Conservation (phyloP, 2,797 vertebrate species). For the Sebastes iracundus region DNA sequence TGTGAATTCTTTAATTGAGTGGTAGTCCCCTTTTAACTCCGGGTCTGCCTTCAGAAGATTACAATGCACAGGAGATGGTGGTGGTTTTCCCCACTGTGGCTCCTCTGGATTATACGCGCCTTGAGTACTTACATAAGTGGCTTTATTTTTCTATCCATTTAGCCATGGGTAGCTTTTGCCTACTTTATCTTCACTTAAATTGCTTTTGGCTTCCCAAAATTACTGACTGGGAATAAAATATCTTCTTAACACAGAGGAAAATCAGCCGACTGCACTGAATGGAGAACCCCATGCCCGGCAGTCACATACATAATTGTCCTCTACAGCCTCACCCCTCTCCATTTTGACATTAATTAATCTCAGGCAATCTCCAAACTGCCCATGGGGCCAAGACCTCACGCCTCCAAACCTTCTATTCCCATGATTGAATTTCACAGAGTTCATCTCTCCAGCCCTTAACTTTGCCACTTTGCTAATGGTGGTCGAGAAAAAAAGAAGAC, state of each 20-base stretch:
- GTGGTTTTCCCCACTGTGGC: conserved; percentile 35
- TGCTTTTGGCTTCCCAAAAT: conserved; percentile 65
- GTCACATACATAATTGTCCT: conserved; percentile 70
- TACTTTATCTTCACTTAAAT: conserved; percentile 65
- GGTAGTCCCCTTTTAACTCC: conserved; percentile 26
- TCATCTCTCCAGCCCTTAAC: conserved; percentile 65
- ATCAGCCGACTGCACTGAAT: conserved; percentile 50
- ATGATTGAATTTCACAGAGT: conserved; percentile 75
- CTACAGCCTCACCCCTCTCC: conserved; percentile 44
- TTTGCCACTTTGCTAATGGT: conserved; percentile 66
- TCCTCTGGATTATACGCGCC: conserved; percentile 53
- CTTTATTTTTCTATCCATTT: conserved; percentile 76
- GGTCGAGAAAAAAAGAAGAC: conserved; percentile 33
- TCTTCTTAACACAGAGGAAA: conserved; percentile 44
- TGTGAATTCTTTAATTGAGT: conserved; percentile 40
- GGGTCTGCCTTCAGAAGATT: conserved; percentile 50
- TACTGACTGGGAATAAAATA: conserved; percentile 63
- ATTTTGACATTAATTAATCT: conserved; percentile 77
- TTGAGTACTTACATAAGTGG: conserved; percentile 68
- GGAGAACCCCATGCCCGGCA: conserved; percentile 44
- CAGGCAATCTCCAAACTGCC: conserved; percentile 71
- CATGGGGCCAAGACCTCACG: conserved; percentile 64
- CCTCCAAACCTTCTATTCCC: conserved; percentile 66
- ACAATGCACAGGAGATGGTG: conserved; percentile 44
- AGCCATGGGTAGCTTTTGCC: conserved; percentile 59